Base-by-base conservation (phyloP, 2,797 vertebrate genomes). In the Setipinna tenuifilis region DNA sequence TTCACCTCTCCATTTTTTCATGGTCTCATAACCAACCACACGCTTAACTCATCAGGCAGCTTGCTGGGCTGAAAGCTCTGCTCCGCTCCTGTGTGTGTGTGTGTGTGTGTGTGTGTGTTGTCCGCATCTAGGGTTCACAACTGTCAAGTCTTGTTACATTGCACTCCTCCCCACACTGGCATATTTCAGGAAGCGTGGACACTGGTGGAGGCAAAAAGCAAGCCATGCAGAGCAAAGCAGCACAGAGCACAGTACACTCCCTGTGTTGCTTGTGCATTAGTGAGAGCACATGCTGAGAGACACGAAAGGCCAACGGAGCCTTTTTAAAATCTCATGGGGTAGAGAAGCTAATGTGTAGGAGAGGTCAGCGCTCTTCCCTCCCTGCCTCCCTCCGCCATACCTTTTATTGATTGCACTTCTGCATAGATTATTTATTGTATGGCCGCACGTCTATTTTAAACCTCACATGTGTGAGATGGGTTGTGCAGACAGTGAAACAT, bases 101-200 rank as follows among this genome's bases (percentile, higher is more conserved):
- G 65, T 84, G 46, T 48, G 46, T 48, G 46, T 10, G 10, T 10
- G 46, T 10, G 46, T 41, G 71, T 78, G 71, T 44, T 31, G n/a
- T 48, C 46, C 16, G 46, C 25, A 48, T 85, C 82, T 85, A 75
- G 41, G 65, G 82, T 83, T 83, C 85, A 75, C 7, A 19, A 44
- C 85, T 82, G 85, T 85, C 85, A 82, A 71, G 41, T 82, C 19
- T 61, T 25, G 81, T 85, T 85, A 82, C 25, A 57, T 82, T 11
- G 12, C 48, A n/a, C 25, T 46, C 41, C 50, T 46, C 16, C 57
- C 81, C 65, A 28, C 61, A 78, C 44, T 25, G 61, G 6, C 81
- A 68, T 28, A 21, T 57, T 62, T 31, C 21, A 57, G 21, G 14
- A 46, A 46, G 41, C 81, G 50, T 41, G 71, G 31, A 78, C 31